These are phyloP conservation scores for Helicorthomorpha holstii DNA, from an alignment of 1,140 invertebrate genomes.

Conservation along the genomic window DNA sequence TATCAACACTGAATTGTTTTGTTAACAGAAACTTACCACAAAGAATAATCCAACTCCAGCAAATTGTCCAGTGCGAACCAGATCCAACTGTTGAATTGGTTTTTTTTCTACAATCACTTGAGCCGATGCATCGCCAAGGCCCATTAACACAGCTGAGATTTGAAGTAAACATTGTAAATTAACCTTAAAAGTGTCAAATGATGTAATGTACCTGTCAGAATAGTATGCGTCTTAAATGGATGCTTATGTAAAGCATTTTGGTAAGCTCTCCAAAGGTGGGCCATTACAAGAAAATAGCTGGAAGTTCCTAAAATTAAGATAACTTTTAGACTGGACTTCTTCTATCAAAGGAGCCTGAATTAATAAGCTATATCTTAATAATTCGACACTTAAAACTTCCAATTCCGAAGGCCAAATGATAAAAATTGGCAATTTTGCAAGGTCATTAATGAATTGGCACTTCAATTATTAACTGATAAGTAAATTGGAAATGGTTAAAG, in stretches of 20 bases:
- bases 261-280: neutral
- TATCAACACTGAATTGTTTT: constrained; percentile 6
- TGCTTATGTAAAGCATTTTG: neutral
- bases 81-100: constrained; percentile 30
- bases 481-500: no score
- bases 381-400: no score
- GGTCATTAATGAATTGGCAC: no score
- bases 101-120: constrained; percentile 35
- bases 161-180: constrained; percentile 12
- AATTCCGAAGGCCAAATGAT: no score
- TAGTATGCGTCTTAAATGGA: neutral
- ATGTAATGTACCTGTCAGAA: neutral
- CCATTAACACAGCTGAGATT: constrained; percentile 39
- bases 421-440: no score
- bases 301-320: no score
- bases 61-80: constrained; percentile 29
- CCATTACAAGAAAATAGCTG: no score
- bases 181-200: neutral
- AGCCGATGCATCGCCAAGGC: constrained; percentile 35
- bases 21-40: constrained; percentile 23
- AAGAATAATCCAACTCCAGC: constrained; percentile 30
- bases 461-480: no score
- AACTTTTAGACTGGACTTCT: no score
- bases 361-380: no score
- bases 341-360: no score